Percentiles rank a stretch among this genome's conserved stretches.
Evolutionary conservation across 2,888 invertebrate species (phyloP).

Genomic region (Anarsia innoxiella): DNA sequence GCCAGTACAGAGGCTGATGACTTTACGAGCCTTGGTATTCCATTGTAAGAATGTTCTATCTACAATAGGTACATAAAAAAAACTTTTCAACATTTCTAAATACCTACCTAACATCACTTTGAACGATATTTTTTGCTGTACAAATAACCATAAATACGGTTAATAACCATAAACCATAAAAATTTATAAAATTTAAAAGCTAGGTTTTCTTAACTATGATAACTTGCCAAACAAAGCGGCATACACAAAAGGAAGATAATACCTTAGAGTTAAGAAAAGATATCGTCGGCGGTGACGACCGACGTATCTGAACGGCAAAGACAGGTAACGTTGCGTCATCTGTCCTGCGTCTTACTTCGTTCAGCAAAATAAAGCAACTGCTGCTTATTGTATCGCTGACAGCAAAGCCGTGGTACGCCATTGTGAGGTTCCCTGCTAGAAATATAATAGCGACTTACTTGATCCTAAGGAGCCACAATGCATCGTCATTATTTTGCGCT

Average conservation of each 20-base stretch:
- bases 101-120: too few species aligned
- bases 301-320: constrained; percentile 38
- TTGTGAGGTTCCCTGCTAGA: constrained; percentile 55
- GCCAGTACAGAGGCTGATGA: too few species aligned
- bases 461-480: constrained; percentile 58
- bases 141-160: too few species aligned
- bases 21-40: too few species aligned
- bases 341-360: constrained; percentile 45
- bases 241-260: constrained; percentile 19
- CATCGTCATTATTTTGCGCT: constrained; percentile 61
- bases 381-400: constrained; percentile 68
- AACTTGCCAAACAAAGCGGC: constrained; percentile 3
- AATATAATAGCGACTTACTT: constrained; percentile 69
- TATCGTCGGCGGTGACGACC: constrained; percentile 32
- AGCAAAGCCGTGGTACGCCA: constrained; percentile 57
- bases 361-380: constrained; percentile 51
- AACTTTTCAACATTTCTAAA: too few species aligned
- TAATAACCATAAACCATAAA: too few species aligned
- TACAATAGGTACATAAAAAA: too few species aligned
- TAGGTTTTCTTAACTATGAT: not conserved
- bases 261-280: constrained; percentile 35
- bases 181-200: not conserved
- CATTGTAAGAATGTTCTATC: too few species aligned
- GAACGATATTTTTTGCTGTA: too few species aligned
- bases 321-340: constrained; percentile 56